phyloP scores from a whole-genome alignment of 2,113 vertebrate genomes.

The Turdus rufiventris region DNA sequence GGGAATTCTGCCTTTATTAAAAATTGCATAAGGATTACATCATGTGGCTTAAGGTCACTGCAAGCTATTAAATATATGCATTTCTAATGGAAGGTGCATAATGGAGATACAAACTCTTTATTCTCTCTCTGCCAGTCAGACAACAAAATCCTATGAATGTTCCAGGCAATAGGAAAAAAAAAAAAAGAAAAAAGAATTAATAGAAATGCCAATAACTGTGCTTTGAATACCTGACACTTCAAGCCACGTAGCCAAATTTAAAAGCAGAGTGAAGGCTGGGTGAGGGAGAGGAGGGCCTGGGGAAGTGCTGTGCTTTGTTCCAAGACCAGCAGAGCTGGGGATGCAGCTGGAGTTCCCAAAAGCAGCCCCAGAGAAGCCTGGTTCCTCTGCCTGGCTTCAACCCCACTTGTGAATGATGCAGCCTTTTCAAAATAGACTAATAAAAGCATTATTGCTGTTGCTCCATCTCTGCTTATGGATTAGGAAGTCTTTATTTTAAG shows the following conservation, averaged over 20 bases:
- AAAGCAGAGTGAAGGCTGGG: neutral
- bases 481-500: conserved; percentile 49
- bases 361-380: neutral
- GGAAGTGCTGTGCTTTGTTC: neutral
- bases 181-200: rapidly evolving
- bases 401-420: neutral
- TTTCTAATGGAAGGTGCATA: neutral
- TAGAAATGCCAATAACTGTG: neutral
- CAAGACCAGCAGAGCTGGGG: neutral
- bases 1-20: neutral
- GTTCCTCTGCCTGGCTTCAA: neutral
- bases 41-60: neutral
- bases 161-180: neutral
- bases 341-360: neutral
- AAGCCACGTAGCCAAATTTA: neutral
- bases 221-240: neutral
- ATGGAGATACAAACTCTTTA: neutral
- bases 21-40: neutral
- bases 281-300: neutral
- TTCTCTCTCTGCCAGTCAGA: neutral
- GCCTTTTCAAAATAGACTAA: neutral
- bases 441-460: conserved; percentile 28
- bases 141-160: neutral
- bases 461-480: conserved; percentile 32
- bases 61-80: neutral